A percentile compares a stretch with the other conserved stretches of the same genome.
phyloP scores from a whole-genome alignment of 2,797 vertebrate genomes.

The Gallinago nigripennis region DNA sequence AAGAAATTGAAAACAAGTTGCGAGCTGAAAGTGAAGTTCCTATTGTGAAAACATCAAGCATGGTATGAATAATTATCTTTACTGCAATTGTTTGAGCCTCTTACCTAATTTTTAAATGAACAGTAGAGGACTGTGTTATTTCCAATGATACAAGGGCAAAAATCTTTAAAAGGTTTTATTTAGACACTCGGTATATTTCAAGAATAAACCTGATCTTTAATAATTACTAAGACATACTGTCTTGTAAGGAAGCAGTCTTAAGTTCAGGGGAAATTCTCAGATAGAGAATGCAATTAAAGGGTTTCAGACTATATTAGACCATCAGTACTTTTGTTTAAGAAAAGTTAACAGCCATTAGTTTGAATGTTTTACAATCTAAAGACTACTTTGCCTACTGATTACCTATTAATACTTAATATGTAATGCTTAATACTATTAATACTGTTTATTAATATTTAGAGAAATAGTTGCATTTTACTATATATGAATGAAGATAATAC shows the following conservation, averaged over 20 bases:
- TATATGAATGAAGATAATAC: neutral
- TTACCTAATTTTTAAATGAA: neutral
- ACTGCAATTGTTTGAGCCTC: neutral
- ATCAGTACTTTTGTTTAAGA: neutral
- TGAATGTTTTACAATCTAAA: neutral
- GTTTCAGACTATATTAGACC: neutral
- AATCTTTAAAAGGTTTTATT: neutral
- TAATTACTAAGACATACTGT: neutral
- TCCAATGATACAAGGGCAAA: neutral
- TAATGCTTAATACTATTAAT: neutral
- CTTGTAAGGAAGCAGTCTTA: neutral
- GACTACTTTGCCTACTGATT: neutral
- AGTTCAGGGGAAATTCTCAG: neutral
- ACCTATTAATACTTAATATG: neutral
- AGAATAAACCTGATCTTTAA: neutral
- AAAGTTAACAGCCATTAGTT: neutral
- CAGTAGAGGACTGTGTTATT: neutral
- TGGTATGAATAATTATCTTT: slow-evolving; percentile 78
- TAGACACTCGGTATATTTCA: neutral
- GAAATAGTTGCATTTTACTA: neutral
- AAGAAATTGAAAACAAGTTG: slow-evolving; percentile 94
- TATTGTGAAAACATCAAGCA: slow-evolving; percentile 95
- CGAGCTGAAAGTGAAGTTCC: slow-evolving; percentile 91
- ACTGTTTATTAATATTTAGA: neutral
- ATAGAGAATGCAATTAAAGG: neutral